Base-by-base conservation (phyloP, 1,140 invertebrate genomes). In the Caenorhabditis latens region DNA sequence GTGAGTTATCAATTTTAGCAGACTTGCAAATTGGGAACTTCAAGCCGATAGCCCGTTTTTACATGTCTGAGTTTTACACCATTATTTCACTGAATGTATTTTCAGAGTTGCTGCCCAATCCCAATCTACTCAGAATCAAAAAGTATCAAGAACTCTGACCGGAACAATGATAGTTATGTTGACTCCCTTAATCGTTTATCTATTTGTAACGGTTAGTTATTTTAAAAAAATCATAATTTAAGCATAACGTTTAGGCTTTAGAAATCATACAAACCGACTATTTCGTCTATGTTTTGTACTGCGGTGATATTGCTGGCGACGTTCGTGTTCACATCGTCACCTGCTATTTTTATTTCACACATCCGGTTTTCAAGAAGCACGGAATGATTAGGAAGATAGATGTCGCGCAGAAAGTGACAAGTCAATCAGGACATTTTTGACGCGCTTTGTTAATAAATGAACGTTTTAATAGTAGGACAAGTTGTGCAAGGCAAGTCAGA, bases 361-460 rank as follows among this genome's bases (percentile, higher is more conserved):
- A 58, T 58, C 55, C 55, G 19, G 55, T 58, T 19, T 58, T 58
- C 55, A 58, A 58, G 19, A 58, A 58, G 19, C 9, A 9, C 50
- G 50, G 50, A 4, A 53, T 32, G 32, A 32, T 32, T 1, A 32
- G 32, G 32, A 32, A 32, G 2, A 32, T 43, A 71, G 46, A 4
- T 42, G 46, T 9, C 65, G 46, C 13, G 40, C 32, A 32, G 32
- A 32, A 32, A 32, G 32, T 32, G 32, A 32, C 32, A 32, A 71
- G 65, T 71, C 46, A 19, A 46, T 71, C n/a, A 71, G 43, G 40
- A 43, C 6, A n/a, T 71, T 16, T 71, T 71, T n/a, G 65, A 71
- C 46, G n/a, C n/a, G n/a, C n/a, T n/a, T n/a, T n/a, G n/a, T n/a
- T n/a, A 32, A 32, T 32, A 32, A 32, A 32, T 32, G 32, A 32